Evolutionary conservation across 2,113 vertebrate genomes (phyloP), one percentile per base, ranked within the genome.

Genomic region (Podocnemis expansa): DNA sequence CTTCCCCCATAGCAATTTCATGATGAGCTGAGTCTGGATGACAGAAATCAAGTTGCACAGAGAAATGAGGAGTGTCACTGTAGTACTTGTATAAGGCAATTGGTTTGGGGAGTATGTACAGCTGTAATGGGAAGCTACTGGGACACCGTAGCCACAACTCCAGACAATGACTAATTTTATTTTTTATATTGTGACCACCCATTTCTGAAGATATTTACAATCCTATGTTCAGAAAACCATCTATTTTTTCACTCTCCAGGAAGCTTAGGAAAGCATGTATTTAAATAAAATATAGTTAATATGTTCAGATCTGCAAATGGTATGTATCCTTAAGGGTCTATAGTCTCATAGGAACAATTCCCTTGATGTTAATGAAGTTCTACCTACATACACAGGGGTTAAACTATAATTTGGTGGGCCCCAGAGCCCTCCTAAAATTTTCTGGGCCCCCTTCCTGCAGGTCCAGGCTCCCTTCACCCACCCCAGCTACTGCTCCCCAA

Each of bases 41-140:
- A 98, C 99, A 99, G 96, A 99, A 98, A 93, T 99, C 98, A 2
- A 99, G 89, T 99, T 99, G 97, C 81, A 93, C 8, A 78, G 94
- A 96, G 94, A 97, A 80, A 67, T 34, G 31, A 63, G 60, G 34
- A 34, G 31, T 67, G 7, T 34, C 34, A 9, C n/a, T 67, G 16
- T 67, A 67, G 60, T n/a, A 34, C 16, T n/a, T 67, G n/a, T 31
- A 67, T 8, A 67, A 31, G 34, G 14, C 60, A 67, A 19, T 67
- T 67, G 60, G 60, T 14, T 31, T 4, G 60, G 16, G 14, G 60
- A n/a, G 16, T n/a, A 67, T 67, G 34, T 67, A n/a, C 14, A 63
- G 60, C 14, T n/a, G 60, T 67, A 67, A n/a, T 67, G 60, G 19
- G 34, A 67, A 67, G 16, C 34, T 67, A 2, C 7, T 67, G 34